A percentile compares a stretch with the other conserved stretches of the same genome.
Conservation (phyloP, 1,140 invertebrate species). For the Lepeophtheirus salmonis region DNA sequence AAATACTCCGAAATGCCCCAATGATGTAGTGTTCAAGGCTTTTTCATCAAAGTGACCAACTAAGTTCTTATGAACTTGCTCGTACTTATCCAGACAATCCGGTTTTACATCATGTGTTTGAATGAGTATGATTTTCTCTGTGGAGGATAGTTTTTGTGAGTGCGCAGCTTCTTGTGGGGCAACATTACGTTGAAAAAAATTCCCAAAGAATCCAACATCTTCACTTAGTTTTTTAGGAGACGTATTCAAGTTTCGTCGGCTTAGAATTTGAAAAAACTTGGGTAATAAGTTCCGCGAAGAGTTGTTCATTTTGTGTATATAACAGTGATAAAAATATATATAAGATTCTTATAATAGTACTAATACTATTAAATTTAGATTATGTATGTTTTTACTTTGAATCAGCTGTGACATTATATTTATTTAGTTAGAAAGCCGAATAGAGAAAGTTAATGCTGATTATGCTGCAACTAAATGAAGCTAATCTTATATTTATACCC, state of each 20-base stretch:
- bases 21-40: slow-evolving; percentile 47
- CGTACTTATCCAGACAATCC: slow-evolving; percentile 60
- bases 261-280: neutral
- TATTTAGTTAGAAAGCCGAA: too few species aligned
- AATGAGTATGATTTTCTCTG: slow-evolving; percentile 79
- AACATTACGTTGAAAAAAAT: neutral
- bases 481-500: too few species aligned
- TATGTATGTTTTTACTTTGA: too few species aligned
- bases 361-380: too few species aligned
- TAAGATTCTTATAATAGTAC: too few species aligned
- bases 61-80: slow-evolving; percentile 30
- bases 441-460: too few species aligned
- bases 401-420: too few species aligned
- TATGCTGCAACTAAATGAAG: too few species aligned
- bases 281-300: neutral
- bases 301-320: neutral
- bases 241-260: slow-evolving; percentile 28
- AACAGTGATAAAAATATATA: too few species aligned
- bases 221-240: neutral
- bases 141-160: slow-evolving; percentile 60
- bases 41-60: slow-evolving; percentile 2
- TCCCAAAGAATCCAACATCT: neutral
- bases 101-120: slow-evolving; percentile 84
- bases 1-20: slow-evolving; percentile 69
- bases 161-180: neutral